Percentiles rank a stretch among this genome's conserved stretches.
phyloP scores from a whole-genome alignment of 2,888 invertebrate species.

The Xanthostigma xanthostigma region DNA sequence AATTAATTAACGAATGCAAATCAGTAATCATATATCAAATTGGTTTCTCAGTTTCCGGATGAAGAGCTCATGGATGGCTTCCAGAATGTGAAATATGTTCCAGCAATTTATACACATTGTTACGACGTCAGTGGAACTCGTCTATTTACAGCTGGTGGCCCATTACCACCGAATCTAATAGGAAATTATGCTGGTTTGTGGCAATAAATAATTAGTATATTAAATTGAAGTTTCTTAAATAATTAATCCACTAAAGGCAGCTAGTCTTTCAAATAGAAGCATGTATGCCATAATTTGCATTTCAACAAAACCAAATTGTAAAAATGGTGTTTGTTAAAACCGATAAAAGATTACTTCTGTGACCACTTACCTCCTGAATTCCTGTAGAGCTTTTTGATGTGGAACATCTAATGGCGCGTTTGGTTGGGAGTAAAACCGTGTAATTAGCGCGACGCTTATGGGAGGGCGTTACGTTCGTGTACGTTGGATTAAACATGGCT shows the following conservation, averaged over 20 bases:
- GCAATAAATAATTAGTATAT: conserved; percentile 45
- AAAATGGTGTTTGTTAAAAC: no score
- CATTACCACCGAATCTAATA: conserved; percentile 75
- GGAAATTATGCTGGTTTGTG: conserved; percentile 93
- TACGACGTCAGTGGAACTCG: conserved; percentile 85
- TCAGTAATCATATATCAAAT: neutral
- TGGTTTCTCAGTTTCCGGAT: conserved; percentile 51
- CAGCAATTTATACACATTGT: conserved; percentile 93
- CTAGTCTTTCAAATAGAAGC: neutral
- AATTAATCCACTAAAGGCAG: neutral
- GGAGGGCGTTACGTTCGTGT: no score
- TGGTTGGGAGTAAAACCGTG: no score
- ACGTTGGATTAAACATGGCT: no score
- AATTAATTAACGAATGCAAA: no score
- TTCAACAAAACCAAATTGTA: no score
- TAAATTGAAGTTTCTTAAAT: neutral
- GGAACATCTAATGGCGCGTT: no score
- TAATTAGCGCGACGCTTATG: no score
- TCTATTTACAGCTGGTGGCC: conserved; percentile 90
- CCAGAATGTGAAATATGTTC: conserved; percentile 74
- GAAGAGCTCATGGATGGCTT: conserved; percentile 74
- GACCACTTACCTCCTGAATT: no score
- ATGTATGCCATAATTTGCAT: no score
- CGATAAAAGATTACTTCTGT: no score
- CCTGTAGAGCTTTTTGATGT: no score